Evolutionary conservation across 2,797 vertebrate genomes (phyloP).

Genomic region (Morelia viridis): DNA sequence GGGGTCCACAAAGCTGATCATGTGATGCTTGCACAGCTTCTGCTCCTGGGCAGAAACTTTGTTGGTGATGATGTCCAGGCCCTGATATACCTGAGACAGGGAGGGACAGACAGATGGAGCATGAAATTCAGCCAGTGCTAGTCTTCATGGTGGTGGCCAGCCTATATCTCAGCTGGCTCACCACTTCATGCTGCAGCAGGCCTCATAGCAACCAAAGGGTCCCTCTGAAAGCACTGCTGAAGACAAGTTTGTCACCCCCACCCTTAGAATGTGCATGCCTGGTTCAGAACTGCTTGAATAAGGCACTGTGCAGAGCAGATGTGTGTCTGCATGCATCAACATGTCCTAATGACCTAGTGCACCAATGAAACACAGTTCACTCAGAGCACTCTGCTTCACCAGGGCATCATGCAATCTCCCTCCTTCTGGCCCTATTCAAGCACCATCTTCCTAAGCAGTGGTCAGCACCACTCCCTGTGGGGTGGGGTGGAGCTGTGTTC

Average conservation of each 20-base stretch:
- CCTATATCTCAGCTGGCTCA: too few species aligned
- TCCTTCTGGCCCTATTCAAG: background rate
- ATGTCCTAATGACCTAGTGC: background rate
- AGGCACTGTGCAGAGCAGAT: background rate
- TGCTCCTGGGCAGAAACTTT: slow-evolving; percentile 87
- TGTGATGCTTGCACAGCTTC: slow-evolving; percentile 89
- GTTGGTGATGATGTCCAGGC: slow-evolving; percentile 95
- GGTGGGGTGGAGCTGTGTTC: background rate
- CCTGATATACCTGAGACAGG: slow-evolving; percentile 85
- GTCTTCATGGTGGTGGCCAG: background rate
- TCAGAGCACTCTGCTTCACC: slow-evolving; percentile 16
- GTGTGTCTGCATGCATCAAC: background rate
- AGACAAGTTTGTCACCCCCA: background rate
- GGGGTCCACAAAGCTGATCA: slow-evolving; percentile 96
- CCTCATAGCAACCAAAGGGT: too few species aligned
- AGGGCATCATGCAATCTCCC: slow-evolving; percentile 16
- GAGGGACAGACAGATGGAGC: background rate
- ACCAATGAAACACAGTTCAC: background rate
- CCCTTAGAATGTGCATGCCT: background rate
- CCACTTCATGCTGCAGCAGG: background rate
- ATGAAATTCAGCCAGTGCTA: background rate
- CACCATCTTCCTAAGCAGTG: background rate
- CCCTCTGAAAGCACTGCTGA: background rate
- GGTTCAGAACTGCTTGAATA: background rate
- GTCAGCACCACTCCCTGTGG: background rate